phyloP scores from a whole-genome alignment of 1,140 invertebrate genomes.

The Orussus abietinus region DNA sequence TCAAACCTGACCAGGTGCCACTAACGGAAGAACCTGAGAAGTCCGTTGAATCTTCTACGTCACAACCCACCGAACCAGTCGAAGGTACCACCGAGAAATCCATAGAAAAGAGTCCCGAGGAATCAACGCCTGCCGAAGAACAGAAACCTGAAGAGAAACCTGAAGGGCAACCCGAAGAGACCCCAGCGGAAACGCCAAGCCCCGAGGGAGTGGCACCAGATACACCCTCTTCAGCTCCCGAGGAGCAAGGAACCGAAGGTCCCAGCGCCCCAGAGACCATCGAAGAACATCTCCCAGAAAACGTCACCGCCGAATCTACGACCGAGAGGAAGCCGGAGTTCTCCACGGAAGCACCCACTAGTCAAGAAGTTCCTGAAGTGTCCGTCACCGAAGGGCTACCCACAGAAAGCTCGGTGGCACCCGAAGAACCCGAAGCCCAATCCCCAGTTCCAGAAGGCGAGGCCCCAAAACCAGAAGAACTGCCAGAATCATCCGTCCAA shows the following conservation, averaged over 20 bases:
- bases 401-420: conserved; percentile 12
- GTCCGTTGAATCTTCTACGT: no score
- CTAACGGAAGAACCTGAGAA: no score
- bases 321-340: no score
- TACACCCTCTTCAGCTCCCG: not conserved
- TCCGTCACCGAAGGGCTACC: conserved; percentile 7
- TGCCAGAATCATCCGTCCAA: no score
- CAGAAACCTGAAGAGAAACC: conserved; percentile 11
- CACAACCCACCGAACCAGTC: no score
- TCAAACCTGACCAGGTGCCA: no score
- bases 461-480: conserved; percentile 3
- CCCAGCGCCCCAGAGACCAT: not conserved
- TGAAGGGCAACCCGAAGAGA: conserved; percentile 13
- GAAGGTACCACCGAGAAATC: no score
- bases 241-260: not conserved
- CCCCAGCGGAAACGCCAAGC: not conserved
- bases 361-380: no score
- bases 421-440: conserved; percentile 12
- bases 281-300: not conserved
- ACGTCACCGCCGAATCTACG: not conserved
- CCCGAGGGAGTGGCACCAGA: conserved; percentile 6
- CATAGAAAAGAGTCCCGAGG: no score
- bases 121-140: conserved; percentile 5
- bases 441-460: not conserved
- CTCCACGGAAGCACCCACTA: no score